Percentiles rank a stretch among this genome's conserved stretches.
These are phyloP conservation scores for Patella depressa DNA, from an alignment of 2,888 invertebrate genomes.

Conservation along the genomic window DNA sequence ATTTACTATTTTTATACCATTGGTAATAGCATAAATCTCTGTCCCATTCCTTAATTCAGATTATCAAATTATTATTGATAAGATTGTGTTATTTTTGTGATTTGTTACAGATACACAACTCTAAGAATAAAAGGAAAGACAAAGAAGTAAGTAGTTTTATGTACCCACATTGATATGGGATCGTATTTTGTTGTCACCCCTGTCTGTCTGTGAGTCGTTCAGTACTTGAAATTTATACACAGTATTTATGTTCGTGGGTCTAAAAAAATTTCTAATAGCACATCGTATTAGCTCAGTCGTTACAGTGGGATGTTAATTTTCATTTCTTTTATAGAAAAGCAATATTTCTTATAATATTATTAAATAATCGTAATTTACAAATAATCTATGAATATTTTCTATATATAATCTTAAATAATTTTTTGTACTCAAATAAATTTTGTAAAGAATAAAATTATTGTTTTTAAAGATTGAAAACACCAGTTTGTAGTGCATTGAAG, in stretches of 20 bases:
- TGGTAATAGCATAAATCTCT: no score
- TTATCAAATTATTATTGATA: neutral
- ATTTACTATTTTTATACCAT: neutral
- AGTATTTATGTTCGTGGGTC: no score
- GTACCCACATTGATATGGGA: neutral
- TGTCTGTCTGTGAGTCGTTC: no score
- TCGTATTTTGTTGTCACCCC: no score
- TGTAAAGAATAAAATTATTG: no score
- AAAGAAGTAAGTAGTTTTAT: constrained; percentile 45
- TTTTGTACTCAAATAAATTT: neutral
- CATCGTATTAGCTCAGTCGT: no score
- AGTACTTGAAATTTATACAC: no score
- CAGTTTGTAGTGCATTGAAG: constrained; percentile 90
- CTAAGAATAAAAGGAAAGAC: constrained; percentile 86
- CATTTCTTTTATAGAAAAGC: no score
- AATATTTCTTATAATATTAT: no score
- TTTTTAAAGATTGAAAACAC: constrained; percentile 86
- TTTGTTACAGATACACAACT: constrained; percentile 76
- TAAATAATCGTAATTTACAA: neutral
- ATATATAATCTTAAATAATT: neutral
- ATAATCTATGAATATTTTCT: neutral
- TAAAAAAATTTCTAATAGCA: no score
- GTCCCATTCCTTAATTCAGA: no score
- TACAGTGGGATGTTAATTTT: no score
- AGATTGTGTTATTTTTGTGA: constrained; percentile 15